Evolutionary conservation across 2,797 vertebrate genomes (phyloP), one percentile per base, ranked within the genome.

Genomic region (Enteromius afrohamiltoni): DNA sequence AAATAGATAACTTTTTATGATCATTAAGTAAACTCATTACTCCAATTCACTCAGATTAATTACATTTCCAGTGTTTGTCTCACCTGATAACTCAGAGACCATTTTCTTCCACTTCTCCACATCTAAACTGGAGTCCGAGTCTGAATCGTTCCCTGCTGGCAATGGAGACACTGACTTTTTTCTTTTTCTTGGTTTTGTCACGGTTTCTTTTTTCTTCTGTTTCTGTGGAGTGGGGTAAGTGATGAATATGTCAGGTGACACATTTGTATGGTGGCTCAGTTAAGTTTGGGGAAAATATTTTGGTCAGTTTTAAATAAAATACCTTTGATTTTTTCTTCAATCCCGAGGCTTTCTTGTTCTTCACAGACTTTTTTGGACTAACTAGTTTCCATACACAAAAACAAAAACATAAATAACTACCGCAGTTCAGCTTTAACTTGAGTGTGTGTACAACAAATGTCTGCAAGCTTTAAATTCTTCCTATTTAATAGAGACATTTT

Each of bases 71-170:
- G 69, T 45, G 14, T 75, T 58, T 79, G 1, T 53, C 85, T 14
- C 79, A 95, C 95, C 94, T 79, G 95, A 91, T 82, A 94, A 86
- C 45, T 93, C 55, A 45, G 87, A 49, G 0, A 89, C 64, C 64
- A 91, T 71, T 34, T 83, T 93, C 89, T 88, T 95, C 95, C 95
- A 96, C 85, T 95, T 96, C 84, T 95, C 94, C 1, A 94, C 78
- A 37, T 96, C 95, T 84, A 95, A 91, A 85, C 94, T 94, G 90
- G 93, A 93, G 90, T 95, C 95, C 1, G 95, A 95, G 89, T 95
- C 95, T 0, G 93, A 94, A 65, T 91, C 88, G 1, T 88, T 88
- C 42, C 68, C 89, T 81, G 68, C 70, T 3, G 55, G 19, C 7
- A 47, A 17, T n/a, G 8, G 23, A 6, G 31, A 71, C 42, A 17